Evolutionary conservation across 2,888 invertebrate genomes (phyloP).

Genomic region (Sussaba pulchella): DNA sequence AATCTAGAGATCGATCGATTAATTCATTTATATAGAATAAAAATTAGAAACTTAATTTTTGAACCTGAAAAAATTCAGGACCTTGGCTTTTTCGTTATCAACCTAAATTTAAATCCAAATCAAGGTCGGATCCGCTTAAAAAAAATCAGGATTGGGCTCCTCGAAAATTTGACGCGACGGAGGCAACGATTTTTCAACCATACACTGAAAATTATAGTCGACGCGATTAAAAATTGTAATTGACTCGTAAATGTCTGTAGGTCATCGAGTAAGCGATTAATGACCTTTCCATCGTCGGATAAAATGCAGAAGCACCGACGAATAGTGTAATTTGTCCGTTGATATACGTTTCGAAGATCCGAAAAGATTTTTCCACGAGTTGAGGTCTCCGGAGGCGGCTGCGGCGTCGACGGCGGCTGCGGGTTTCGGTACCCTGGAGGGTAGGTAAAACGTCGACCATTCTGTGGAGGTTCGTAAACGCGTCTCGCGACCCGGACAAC

Average conservation of each 20-base stretch:
- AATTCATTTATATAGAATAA: too few species aligned
- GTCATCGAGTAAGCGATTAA: not conserved
- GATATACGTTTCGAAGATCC: constrained; percentile 21
- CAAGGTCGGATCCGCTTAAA: too few species aligned
- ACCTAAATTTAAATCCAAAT: too few species aligned
- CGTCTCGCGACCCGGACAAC: constrained; percentile 50
- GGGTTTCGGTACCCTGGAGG: constrained; percentile 11
- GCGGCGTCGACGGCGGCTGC: not conserved
- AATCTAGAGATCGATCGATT: too few species aligned
- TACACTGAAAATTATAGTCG: not conserved
- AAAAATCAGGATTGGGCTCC: too few species aligned
- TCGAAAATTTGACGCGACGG: too few species aligned
- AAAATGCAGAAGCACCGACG: not conserved
- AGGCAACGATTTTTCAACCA: too few species aligned
- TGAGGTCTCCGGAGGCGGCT: not conserved
- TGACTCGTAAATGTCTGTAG: not conserved
- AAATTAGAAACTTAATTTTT: too few species aligned
- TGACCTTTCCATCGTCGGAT: not conserved
- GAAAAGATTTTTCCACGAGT: not conserved
- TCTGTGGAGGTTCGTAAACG: constrained; percentile 33
- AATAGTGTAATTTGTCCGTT: constrained; percentile 25
- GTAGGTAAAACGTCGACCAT: constrained; percentile 18
- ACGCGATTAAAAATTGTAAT: not conserved
- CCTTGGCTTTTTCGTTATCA: too few species aligned
- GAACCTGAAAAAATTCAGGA: too few species aligned